These are phyloP conservation scores for Pelagia noctiluca DNA, from an alignment of 30 jellyfish, hydroid and myxozoan genomes.

Conservation along the genomic window DNA sequence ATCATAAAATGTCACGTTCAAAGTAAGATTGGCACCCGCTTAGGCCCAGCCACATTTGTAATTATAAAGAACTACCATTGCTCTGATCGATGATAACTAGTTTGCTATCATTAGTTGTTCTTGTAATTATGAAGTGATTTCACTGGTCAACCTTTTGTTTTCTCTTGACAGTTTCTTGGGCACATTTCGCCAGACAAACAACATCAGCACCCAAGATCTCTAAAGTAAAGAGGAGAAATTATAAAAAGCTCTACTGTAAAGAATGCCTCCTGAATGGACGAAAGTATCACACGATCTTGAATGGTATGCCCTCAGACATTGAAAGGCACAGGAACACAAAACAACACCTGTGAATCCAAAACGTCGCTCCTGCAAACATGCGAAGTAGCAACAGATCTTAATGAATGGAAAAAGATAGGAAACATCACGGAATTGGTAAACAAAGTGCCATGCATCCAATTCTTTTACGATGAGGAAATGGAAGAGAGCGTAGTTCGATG, in stretches of 20 bases:
- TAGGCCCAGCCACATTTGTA: no score
- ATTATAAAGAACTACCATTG: no score
- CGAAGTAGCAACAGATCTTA: constrained; percentile 21
- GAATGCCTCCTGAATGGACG: constrained; percentile 14
- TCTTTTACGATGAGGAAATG: not conserved
- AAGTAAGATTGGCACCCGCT: no score
- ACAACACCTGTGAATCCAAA: not conserved
- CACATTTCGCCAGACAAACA: not conserved
- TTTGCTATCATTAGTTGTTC: not conserved
- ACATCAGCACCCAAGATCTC: not conserved
- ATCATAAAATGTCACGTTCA: no score
- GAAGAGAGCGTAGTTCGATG: not conserved
- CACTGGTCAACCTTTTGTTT: not conserved
- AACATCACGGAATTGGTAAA: constrained; percentile 24
- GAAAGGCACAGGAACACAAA: constrained; percentile 15
- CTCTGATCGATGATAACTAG: not conserved
- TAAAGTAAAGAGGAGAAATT: not conserved
- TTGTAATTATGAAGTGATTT: no score
- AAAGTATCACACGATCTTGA: constrained; percentile 20
- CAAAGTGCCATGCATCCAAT: not conserved
- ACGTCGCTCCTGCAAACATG: not conserved
- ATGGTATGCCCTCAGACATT: constrained; percentile 36
- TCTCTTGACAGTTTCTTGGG: not conserved
- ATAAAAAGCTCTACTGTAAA: constrained; percentile 10
- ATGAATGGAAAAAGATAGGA: constrained; percentile 23